These are phyloP conservation scores for Liolophura sinensis DNA, from an alignment of 1,140 invertebrate species.

Conservation along the genomic window DNA sequence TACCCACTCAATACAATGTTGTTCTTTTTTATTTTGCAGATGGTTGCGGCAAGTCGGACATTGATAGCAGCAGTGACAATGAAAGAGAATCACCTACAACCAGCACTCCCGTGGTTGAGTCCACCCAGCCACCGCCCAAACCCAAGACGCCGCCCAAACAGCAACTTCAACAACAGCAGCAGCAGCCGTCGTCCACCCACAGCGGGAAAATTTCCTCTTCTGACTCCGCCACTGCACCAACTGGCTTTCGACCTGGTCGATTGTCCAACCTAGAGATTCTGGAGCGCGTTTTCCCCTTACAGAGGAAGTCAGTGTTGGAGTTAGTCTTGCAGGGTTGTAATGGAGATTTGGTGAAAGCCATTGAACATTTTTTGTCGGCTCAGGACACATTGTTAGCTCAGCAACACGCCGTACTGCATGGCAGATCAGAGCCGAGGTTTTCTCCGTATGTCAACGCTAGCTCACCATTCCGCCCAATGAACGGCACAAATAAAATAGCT, in stretches of 20 bases:
- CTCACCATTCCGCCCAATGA: constrained; percentile 1
- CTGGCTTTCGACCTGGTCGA: constrained; percentile 53
- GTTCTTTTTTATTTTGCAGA: not conserved
- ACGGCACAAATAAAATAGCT: constrained; percentile 20
- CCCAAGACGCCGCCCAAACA: not conserved
- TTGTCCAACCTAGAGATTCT: constrained; percentile 81
- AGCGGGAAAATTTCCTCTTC: constrained; percentile 9
- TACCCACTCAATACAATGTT: not conserved
- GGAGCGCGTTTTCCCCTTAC: constrained; percentile 82
- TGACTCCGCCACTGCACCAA: constrained; percentile 18
- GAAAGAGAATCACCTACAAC: constrained; percentile 14
- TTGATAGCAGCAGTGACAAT: constrained; percentile 29
- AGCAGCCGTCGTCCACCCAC: not conserved
- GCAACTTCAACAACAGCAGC: not conserved
- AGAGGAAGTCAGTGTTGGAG: constrained; percentile 80
- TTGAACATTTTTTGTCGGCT: constrained; percentile 68
- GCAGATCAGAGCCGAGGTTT: constrained; percentile 2
- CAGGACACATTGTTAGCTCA: constrained; percentile 52
- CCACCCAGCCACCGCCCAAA: not conserved
- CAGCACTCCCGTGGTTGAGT: constrained; percentile 12
- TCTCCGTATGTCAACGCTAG: constrained; percentile 16
- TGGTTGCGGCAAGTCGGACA: constrained; percentile 19
- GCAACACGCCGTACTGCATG: constrained; percentile 25
- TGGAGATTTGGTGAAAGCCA: constrained; percentile 80
- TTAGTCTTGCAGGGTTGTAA: constrained; percentile 83